phyloP scores from a whole-genome alignment of 2,113 vertebrate genomes.

The Sinocyclocheilus anophthalmus region DNA sequence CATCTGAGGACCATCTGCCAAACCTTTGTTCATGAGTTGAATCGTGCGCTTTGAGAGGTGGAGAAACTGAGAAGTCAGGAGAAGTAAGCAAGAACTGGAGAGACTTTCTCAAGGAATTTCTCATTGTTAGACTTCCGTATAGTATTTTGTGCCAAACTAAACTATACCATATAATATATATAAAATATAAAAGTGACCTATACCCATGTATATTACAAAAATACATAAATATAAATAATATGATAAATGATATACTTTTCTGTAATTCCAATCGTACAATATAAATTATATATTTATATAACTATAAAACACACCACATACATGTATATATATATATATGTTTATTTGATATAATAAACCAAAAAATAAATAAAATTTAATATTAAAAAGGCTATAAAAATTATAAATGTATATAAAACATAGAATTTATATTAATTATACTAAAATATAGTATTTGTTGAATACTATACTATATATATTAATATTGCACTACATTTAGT shows the following conservation, averaged over 20 bases:
- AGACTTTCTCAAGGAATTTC: not conserved
- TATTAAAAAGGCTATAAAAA: too few relatives aligned
- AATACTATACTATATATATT: not conserved
- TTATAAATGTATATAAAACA: too few relatives aligned
- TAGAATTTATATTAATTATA: not conserved
- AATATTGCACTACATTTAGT: too few relatives aligned
- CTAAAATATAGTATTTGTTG: not conserved
- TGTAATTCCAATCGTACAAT: too few relatives aligned
- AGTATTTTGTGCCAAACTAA: not conserved
- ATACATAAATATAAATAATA: too few relatives aligned
- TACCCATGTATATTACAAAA: too few relatives aligned
- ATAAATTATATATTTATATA: too few relatives aligned
- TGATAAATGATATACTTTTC: too few relatives aligned
- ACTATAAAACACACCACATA: too few relatives aligned
- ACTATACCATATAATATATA: not conserved
- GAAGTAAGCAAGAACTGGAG: not conserved
- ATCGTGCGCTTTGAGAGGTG: not conserved
- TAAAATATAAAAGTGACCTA: too few relatives aligned
- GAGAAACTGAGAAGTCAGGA: slow-evolving; percentile 22
- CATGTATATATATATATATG: not conserved
- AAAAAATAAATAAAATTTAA: too few relatives aligned
- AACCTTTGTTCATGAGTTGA: not conserved
- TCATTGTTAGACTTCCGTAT: not conserved
- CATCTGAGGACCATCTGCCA: not conserved
- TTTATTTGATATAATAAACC: not conserved